Base-by-base conservation (phyloP, 1,140 invertebrate genomes). In the Lethocerus indicus region DNA sequence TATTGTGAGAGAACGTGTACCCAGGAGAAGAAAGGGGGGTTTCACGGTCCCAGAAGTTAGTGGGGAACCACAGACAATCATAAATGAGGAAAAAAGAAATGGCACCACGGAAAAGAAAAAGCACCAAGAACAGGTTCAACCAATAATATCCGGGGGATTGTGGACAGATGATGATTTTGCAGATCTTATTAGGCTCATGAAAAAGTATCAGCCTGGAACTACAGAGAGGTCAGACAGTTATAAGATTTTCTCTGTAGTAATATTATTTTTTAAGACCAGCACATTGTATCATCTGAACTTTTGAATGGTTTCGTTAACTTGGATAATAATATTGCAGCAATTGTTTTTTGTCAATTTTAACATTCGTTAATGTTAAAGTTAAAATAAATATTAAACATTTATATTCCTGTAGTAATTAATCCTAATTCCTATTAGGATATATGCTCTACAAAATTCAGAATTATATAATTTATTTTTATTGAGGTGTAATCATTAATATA, bases 131-230 rank as follows among this genome's bases (percentile, higher is more conserved):
- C 6, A 25, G 29, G 13, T 21, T 6, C 14, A 12, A 27, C 49
- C 43, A 26, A 27, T 27, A 39, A 28, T 76, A 29, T 62, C 67
- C 27, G 83, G 83, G 23, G 83, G 84, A 3, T 67, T 90, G 18
- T 97, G 92, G 92, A 88, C 84, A 1, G 89, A 94, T 63, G 87
- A 91, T 60, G 90, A 97, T 67, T 67, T 93, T 44, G 67, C 75
- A 21, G 81, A 91, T 62, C 68, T 97, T 13, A 79, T 85, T 9
- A 78, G 80, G 57, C 69, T 92, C 3, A 81, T 93, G 4, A 87
- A 87, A 56, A 93, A 89, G 66, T 87, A 79, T 66, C 90, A 91
- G 0, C 77, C 78, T 2, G 91, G 90, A 12, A 80, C 79, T 0
- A 59, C 75, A 4, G 76, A 81, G 51, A 71, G 88, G 44, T 51